Evolutionary conservation across 2,797 vertebrate genomes (phyloP), one percentile per base, ranked within the genome.

Genomic region (Danio aesculapii): DNA sequence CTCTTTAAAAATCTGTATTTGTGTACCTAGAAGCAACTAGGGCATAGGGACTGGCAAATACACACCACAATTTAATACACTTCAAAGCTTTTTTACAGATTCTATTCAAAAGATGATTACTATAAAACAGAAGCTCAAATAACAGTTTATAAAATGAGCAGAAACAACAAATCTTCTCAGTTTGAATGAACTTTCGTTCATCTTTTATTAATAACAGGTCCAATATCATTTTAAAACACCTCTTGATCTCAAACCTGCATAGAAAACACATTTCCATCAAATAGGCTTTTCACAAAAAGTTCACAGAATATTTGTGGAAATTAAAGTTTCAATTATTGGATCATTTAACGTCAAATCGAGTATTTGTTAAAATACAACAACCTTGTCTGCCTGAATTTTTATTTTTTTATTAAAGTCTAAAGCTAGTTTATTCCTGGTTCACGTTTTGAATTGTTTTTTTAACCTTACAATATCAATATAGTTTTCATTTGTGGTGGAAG

Each of bases 181-280:
- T 57, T 47, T 52, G 58, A 5, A n/a, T 47, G 19, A 10, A 19
- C 4, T 13, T 58, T 58, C 57, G 47, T 58, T n/a, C 0, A 68
- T 67, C 6, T 58, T 77, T 58, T 68, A 19, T 77, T 77, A 17
- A 59, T 59, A 68, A 49, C 47, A 55, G 39, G 0, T 8, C 43
- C 1, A 46, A 47, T 50, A 19, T 5, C 21, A 7, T 77, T 73
- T 10, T 14, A 61, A 57, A 39, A 0, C 13, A 46, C 5, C 16
- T 19, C 7, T 7, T 12, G 44, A 58, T 39, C 9, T n/a, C 17
- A 47, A 67, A 53, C 16, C 5, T 47, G 19, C 6, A 55, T 19
- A 13, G n/a, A 44, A 21, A 11, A 44, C 6, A n/a, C 9, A 50
- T 2, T 61, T 62, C 8, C 8, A 39, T 16, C 14, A 62, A 62